Evolutionary conservation across 2,888 invertebrate genomes (phyloP).

Genomic region (Hemistola chrysoprasaria): DNA sequence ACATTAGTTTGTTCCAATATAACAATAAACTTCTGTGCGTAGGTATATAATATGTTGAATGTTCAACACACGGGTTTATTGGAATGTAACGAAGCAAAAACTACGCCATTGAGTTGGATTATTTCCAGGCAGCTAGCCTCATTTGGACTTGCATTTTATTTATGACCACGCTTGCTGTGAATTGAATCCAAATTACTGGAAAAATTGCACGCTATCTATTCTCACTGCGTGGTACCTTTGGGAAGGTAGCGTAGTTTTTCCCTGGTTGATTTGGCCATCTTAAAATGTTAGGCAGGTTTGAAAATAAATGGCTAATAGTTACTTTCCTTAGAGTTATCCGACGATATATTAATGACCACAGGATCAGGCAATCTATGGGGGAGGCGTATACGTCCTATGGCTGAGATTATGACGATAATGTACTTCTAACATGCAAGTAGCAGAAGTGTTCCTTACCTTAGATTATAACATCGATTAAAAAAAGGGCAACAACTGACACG

Average conservation of each 20-base stretch:
- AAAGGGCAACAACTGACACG: too few relatives aligned
- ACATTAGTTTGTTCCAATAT: slow-evolving; percentile 15
- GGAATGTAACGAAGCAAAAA: slow-evolving; percentile 60
- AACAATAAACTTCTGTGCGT: slow-evolving; percentile 28
- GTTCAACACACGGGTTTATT: slow-evolving; percentile 47
- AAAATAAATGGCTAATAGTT: too few relatives aligned
- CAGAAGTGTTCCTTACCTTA: too few relatives aligned
- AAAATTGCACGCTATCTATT: slow-evolving; percentile 49
- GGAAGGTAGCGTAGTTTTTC: background rate
- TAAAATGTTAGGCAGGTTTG: too few relatives aligned
- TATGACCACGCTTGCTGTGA: slow-evolving; percentile 61
- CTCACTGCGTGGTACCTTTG: slow-evolving; percentile 31
- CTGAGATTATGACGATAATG: too few relatives aligned
- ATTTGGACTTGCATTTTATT: slow-evolving; percentile 71
- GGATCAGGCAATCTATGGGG: too few relatives aligned
- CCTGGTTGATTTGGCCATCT: too few relatives aligned
- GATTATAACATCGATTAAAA: too few relatives aligned
- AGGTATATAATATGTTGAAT: slow-evolving; percentile 36
- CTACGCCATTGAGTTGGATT: slow-evolving; percentile 62
- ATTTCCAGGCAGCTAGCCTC: slow-evolving; percentile 65
- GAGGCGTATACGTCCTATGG: too few relatives aligned
- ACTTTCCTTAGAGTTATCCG: too few relatives aligned
- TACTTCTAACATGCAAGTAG: too few relatives aligned
- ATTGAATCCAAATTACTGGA: slow-evolving; percentile 71
- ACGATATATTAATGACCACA: too few relatives aligned